Percentiles rank a stretch among this genome's conserved stretches.
phyloP scores from a whole-genome alignment of 1,140 invertebrate species.

The Cyrtorhinus lividipennis region DNA sequence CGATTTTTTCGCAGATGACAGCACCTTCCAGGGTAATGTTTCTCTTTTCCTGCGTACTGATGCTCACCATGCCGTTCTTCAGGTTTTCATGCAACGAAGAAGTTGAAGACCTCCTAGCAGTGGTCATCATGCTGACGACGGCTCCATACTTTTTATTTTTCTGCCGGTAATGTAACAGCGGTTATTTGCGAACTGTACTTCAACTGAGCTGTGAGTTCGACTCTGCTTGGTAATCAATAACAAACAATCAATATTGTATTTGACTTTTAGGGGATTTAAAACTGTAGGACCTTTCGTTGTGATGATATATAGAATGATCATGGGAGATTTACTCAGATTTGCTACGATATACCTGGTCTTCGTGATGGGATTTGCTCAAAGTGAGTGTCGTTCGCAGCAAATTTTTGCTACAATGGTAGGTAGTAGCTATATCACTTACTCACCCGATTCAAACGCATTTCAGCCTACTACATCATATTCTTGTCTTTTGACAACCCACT shows the following conservation, averaged over 20 bases:
- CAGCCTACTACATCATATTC: slow-evolving; percentile 85
- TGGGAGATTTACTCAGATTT: slow-evolving; percentile 87
- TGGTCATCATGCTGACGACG: slow-evolving; percentile 88
- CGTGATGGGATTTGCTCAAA: slow-evolving; percentile 95
- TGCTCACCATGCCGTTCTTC: slow-evolving; percentile 67
- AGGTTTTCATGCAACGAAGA: slow-evolving; percentile 68
- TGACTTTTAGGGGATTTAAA: slow-evolving; percentile 67
- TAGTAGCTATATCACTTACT: no score
- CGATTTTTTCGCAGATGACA: slow-evolving; percentile 63
- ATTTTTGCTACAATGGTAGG: no score
- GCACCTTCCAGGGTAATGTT: slow-evolving; percentile 86
- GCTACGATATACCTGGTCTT: slow-evolving; percentile 94
- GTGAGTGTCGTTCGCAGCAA: slow-evolving; percentile 37
- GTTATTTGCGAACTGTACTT: no score
- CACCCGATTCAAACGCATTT: slow-evolving; percentile 30
- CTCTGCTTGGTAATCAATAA: no score
- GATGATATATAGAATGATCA: slow-evolving; percentile 98
- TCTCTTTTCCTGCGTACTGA: slow-evolving; percentile 75
- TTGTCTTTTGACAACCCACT: slow-evolving; percentile 65
- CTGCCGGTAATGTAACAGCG: slow-evolving; percentile 62
- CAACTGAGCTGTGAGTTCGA: no score
- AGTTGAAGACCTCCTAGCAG: slow-evolving; percentile 76
- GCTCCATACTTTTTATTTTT: slow-evolving; percentile 98
- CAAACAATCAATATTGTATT: no score
- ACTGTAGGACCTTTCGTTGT: slow-evolving; percentile 97